Evolutionary conservation across 2,113 vertebrate genomes (phyloP).

Genomic region (Hydrochoerus hydrochaeris): DNA sequence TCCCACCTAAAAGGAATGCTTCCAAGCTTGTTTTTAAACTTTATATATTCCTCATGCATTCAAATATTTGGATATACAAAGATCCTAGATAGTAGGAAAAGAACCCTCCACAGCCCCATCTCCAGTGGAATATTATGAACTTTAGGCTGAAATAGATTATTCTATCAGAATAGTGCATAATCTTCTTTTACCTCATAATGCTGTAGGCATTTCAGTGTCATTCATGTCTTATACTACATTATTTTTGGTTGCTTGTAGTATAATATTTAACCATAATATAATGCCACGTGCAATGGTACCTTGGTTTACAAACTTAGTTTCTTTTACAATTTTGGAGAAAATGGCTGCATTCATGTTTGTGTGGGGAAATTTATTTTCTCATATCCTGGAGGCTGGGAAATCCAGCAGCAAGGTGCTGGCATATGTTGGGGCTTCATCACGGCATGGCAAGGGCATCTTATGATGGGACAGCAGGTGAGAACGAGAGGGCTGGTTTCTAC

Average conservation of each 20-base stretch:
- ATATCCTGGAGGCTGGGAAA: neutral
- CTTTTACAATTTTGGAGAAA: neutral
- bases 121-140: neutral
- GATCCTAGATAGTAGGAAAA: neutral
- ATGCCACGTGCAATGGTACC: neutral
- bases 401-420: neutral
- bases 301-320: neutral
- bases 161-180: too few relatives aligned
- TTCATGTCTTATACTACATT: neutral
- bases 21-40: neutral
- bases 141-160: too few relatives aligned
- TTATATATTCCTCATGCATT: neutral
- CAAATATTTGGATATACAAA: neutral
- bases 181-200: neutral
- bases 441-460: too few relatives aligned
- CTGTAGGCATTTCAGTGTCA: neutral
- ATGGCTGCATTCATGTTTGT: neutral
- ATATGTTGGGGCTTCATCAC: neutral
- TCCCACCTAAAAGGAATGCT: neutral
- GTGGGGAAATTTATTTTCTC: neutral
- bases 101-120: neutral
- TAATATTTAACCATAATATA: neutral
- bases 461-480: accelerated
- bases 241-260: neutral
- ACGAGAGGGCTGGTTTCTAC: accelerated